Percentiles rank a stretch among this genome's conserved stretches.
phyloP scores from a whole-genome alignment of 2,113 vertebrate species.

The Erythrocebus patas region DNA sequence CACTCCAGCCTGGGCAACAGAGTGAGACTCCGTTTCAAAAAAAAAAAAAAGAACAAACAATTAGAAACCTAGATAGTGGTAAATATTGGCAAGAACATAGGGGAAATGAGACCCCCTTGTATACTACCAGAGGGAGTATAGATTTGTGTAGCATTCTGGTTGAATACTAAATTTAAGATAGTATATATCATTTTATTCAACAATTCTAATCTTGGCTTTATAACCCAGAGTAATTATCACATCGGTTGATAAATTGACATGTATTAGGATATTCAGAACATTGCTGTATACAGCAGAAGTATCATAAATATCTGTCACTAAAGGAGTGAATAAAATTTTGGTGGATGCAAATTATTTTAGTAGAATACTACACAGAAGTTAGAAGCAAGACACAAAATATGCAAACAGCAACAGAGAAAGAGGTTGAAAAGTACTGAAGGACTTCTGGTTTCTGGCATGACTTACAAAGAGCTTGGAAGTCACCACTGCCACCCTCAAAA shows the following conservation, averaged over 20 bases:
- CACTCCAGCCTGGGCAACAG: no score
- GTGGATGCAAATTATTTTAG: not conserved
- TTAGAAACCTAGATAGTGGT: not conserved
- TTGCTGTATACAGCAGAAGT: not conserved
- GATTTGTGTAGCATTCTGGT: not conserved
- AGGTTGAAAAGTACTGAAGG: not conserved
- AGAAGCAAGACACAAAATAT: not conserved
- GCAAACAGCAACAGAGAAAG: not conserved
- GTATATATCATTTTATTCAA: not conserved
- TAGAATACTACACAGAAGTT: not conserved
- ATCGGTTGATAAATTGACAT: not conserved
- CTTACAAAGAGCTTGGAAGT: not conserved
- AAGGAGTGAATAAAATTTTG: not conserved
- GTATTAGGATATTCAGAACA: not conserved
- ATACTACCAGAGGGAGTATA: not conserved
- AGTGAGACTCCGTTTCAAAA: no score
- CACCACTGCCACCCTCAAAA: not conserved
- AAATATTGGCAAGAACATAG: not conserved
- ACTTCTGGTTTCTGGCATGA: not conserved
- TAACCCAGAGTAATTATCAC: not conserved
- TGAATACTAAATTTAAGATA: not conserved
- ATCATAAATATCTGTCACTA: not conserved
- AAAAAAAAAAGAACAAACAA: not conserved
- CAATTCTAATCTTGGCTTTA: not conserved
- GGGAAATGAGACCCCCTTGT: not conserved